A percentile compares a stretch with the other conserved stretches of the same genome.
Conservation (phyloP, 1,140 invertebrate species). For the Drosophila prosaltans region DNA sequence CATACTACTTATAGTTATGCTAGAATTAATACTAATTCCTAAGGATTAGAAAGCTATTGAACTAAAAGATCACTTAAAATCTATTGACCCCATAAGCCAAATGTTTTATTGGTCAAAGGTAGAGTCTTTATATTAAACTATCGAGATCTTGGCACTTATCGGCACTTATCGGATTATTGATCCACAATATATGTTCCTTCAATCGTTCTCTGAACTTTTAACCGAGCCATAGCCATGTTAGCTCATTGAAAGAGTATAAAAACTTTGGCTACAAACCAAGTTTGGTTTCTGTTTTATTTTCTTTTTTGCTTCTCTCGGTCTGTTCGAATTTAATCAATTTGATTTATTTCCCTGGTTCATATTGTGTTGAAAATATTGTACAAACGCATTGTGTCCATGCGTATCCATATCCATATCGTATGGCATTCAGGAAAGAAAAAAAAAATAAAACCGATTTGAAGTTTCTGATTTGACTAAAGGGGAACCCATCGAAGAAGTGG, state of each 20-base stretch:
- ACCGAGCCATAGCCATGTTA: too few species aligned
- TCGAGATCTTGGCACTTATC: too few species aligned
- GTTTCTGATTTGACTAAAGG: conserved; percentile 20
- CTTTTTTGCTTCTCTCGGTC: conserved; percentile 21
- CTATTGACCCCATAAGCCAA: too few species aligned
- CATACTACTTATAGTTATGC: too few species aligned
- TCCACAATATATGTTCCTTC: too few species aligned
- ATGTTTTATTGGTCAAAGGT: too few species aligned
- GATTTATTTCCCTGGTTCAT: conserved; percentile 71
- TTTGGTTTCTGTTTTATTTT: background rate
- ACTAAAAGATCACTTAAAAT: too few species aligned
- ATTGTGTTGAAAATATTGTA: conserved; percentile 79
- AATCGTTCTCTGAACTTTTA: too few species aligned
- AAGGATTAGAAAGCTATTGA: too few species aligned
- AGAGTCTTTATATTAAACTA: too few species aligned
- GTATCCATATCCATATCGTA: conserved; percentile 59
- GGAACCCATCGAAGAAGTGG: background rate
- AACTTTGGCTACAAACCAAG: background rate
- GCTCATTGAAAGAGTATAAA: background rate
- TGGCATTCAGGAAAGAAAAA: conserved; percentile 53
- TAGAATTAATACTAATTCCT: too few species aligned
- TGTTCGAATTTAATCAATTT: conserved; percentile 81
- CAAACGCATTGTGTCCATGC: conserved; percentile 60
- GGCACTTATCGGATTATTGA: too few species aligned
- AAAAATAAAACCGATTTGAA: conserved; percentile 36